phyloP scores from a whole-genome alignment of 2,888 invertebrate genomes.

The Tigriopus californicus region DNA sequence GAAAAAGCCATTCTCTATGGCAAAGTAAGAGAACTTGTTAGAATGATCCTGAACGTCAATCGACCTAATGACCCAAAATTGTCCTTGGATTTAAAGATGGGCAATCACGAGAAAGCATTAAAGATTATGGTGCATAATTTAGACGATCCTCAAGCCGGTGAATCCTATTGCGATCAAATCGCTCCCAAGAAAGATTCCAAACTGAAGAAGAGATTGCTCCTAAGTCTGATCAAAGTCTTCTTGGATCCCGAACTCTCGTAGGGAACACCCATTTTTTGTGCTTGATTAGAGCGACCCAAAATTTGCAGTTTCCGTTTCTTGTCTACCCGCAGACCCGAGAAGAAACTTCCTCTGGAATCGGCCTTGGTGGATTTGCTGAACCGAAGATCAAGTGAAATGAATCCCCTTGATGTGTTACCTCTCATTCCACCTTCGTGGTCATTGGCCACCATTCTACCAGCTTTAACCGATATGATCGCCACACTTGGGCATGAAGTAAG shows the following conservation, averaged over 20 bases:
- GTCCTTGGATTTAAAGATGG: constrained; percentile 25
- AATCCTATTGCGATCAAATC: constrained; percentile 29
- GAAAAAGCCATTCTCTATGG: constrained; percentile 35
- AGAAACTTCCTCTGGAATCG: constrained; percentile 17
- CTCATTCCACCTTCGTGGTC: constrained; percentile 32
- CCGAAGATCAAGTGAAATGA: constrained; percentile 31
- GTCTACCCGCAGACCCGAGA: too few relatives aligned
- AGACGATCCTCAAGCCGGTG: constrained; percentile 32
- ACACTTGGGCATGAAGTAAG: constrained; percentile 27
- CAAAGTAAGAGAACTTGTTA: constrained; percentile 28
- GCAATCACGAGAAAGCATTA: constrained; percentile 34
- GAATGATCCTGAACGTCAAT: too few relatives aligned
- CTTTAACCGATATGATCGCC: constrained; percentile 28
- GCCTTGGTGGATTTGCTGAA: constrained; percentile 30
- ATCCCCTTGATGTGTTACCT: constrained; percentile 26
- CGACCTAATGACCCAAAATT: too few relatives aligned
- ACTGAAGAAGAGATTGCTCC: constrained; percentile 28
- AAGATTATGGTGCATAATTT: constrained; percentile 32
- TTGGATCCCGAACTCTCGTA: constrained; percentile 24
- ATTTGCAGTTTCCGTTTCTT: too few relatives aligned
- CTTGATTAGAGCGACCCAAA: neutral
- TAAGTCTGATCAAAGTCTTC: constrained; percentile 29
- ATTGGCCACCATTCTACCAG: constrained; percentile 28
- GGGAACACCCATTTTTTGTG: neutral
- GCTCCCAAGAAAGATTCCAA: constrained; percentile 24